Evolutionary conservation across 1,140 invertebrate genomes (phyloP).

Genomic region (Drosophila pandora): DNA sequence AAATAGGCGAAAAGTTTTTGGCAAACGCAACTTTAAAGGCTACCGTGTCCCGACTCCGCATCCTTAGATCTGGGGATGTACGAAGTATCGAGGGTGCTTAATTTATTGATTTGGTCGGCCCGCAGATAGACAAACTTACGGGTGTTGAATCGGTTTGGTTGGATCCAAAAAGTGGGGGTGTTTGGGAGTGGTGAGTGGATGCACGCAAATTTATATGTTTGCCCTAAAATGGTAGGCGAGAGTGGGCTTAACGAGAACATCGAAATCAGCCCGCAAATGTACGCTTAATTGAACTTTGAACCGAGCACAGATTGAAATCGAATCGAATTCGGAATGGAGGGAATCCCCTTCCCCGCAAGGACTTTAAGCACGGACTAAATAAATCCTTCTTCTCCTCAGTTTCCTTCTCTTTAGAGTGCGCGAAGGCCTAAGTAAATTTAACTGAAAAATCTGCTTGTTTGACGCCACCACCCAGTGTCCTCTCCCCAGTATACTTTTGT

Average conservation of each 20-base stretch:
- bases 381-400: constrained; percentile 24
- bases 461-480: neutral
- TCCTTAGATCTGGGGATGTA: constrained; percentile 13
- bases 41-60: neutral
- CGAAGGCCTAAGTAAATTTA: constrained; percentile 56
- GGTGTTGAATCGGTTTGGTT: constrained; percentile 2
- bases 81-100: constrained; percentile 39
- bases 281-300: constrained; percentile 78
- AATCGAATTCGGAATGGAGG: constrained; percentile 32
- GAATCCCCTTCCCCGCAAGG: constrained; percentile 14
- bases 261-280: constrained; percentile 50
- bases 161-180: constrained; percentile 1
- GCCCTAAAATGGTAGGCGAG: constrained; percentile 69
- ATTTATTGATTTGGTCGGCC: constrained; percentile 69
- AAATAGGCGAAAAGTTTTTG: constrained; percentile 46
- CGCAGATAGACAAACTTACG: constrained; percentile 33
- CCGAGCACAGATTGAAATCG: constrained; percentile 42
- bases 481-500: neutral
- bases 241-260: constrained; percentile 62
- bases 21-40: constrained; percentile 46
- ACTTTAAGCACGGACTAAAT: constrained; percentile 66
- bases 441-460: constrained; percentile 32
- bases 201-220: constrained; percentile 68
- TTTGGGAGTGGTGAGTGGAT: constrained; percentile 8
- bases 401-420: neutral